These are phyloP conservation scores for Tiphia femorata DNA, from an alignment of 2,888 invertebrate species.

Conservation along the genomic window DNA sequence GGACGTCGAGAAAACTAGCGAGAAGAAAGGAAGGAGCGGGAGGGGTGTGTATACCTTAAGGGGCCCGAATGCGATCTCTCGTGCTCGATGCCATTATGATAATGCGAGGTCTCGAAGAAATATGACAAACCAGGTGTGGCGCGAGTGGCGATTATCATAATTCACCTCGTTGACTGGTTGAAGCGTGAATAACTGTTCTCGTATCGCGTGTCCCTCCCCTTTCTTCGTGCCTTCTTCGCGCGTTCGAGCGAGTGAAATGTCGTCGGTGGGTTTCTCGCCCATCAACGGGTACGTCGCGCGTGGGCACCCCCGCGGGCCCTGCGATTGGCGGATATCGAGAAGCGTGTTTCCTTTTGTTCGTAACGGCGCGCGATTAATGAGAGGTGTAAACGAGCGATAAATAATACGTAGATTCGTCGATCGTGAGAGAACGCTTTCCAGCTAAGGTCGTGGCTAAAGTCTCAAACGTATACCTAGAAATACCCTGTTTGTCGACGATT, in stretches of 20 bases:
- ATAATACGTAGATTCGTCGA: no score
- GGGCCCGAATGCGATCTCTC: constrained; percentile 11
- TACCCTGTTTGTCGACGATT: no score
- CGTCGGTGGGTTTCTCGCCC: neutral
- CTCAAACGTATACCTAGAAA: no score
- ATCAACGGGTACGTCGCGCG: neutral
- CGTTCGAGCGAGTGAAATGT: no score
- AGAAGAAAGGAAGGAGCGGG: no score
- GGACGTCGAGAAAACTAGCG: no score
- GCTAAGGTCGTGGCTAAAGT: no score
- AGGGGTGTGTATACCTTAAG: no score
- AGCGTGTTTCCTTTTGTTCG: no score
- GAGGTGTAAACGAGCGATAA: no score
- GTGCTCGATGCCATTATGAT: constrained; percentile 54
- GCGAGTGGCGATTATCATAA: constrained; percentile 54
- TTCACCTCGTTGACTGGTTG: constrained; percentile 48
- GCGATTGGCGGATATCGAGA: neutral
- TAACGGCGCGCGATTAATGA: no score
- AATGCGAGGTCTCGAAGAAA: constrained; percentile 46
- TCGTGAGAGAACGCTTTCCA: no score
- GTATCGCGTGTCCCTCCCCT: neutral
- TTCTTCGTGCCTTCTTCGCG: neutral
- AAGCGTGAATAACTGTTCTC: constrained; percentile 40
- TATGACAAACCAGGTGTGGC: constrained; percentile 49
- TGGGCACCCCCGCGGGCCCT: neutral